Evolutionary conservation across 1,140 invertebrate species (phyloP).

Genomic region (Drosophila lacertosa): DNA sequence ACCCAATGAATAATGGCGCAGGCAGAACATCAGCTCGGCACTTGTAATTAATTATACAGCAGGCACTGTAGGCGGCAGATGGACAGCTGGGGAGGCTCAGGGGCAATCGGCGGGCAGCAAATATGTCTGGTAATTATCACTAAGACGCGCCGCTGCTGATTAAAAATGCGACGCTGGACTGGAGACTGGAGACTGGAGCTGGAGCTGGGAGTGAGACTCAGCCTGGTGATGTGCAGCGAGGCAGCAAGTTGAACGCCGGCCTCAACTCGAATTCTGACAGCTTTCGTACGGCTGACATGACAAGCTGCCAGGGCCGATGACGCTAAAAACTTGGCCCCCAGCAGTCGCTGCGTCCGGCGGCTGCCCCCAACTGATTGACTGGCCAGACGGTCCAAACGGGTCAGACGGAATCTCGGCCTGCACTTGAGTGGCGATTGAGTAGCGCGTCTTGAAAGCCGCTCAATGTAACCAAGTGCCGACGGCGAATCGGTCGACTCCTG

Average conservation of each 20-base stretch:
- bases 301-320: conserved; percentile 71
- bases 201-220: not conserved
- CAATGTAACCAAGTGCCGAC: conserved; percentile 57
- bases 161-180: conserved; percentile 73
- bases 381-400: conserved; percentile 20
- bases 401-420: conserved; percentile 4
- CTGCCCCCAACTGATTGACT: conserved; percentile 49
- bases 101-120: conserved; percentile 43
- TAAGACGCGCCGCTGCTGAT: conserved; percentile 72
- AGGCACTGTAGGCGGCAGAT: conserved; percentile 3
- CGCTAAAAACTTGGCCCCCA: conserved; percentile 62
- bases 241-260: conserved; percentile 34
- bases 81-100: not conserved
- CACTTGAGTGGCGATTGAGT: conserved; percentile 48
- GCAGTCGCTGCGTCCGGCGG: conserved; percentile 10
- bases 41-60: conserved; percentile 65
- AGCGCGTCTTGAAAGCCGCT: conserved; percentile 29
- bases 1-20: conserved; percentile 60
- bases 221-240: conserved; percentile 1
- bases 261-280: conserved; percentile 71
- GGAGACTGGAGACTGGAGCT: not conserved
- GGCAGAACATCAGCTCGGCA: conserved; percentile 47
- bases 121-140: conserved; percentile 77
- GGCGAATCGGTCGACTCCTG: conserved; percentile 24
- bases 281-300: conserved; percentile 72